Base-by-base conservation (phyloP, 2,888 invertebrate species). In the Ypsolopha scabrella region DNA sequence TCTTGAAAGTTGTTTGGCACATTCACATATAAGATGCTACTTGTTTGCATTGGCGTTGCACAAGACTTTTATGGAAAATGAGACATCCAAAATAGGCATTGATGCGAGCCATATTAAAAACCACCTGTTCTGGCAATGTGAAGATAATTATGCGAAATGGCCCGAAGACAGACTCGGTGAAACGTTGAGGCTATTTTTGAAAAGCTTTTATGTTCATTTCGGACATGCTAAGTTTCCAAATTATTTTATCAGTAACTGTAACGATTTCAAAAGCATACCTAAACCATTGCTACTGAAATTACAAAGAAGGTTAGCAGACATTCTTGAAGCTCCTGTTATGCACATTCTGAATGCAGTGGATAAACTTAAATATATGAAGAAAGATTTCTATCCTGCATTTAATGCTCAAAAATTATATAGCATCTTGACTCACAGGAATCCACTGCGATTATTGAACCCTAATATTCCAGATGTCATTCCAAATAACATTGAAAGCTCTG, bases 101-200 rank as follows among this genome's bases (percentile, higher is more conserved):
- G 89, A 91, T 11, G 86, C 90, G 0, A 90, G 91, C 54, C 94
- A 95, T 63, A 87, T 95, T 38, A 89, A 93, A 51, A 90, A 90
- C 57, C 90, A 92, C 62, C 72, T 95, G 36, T 93, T 94, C 69
- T 93, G 92, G 92, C 89, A 94, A 75, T 91, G 93, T 60, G 94
- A 95, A 73, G 87, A 90, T 54, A 90, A 92, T 60, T 91, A 88
- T 59, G 87, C 88, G 0, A 89, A 88, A 54, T 94, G 94, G 93
- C 90, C 91, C 0, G 93, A 93, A 65, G 91, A 92, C 65, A 87
- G 91, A 50, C 78, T 93, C 1, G 95, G 94, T 2, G 90, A 90
- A 64, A 89, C 90, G 33, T 65, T 94, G 10, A 70, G 90, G 47
- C 70, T 88, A 8, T 88, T 94, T 57, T 77, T 95, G 7, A 77